phyloP scores from a whole-genome alignment of 2,113 vertebrate species.

The Hylia prasina region DNA sequence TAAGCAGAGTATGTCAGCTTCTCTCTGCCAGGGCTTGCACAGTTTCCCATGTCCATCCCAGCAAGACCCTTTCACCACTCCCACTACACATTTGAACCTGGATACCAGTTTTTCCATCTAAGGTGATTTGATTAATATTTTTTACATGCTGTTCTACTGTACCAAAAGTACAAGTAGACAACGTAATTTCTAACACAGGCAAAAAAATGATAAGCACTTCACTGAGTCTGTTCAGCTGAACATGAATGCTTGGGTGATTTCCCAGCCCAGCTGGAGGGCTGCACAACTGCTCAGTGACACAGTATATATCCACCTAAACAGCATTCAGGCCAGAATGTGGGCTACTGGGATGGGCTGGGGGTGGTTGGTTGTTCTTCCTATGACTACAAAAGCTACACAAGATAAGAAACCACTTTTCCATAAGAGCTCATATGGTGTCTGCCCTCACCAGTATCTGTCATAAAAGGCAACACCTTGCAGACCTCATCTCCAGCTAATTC shows the following conservation, averaged over 20 bases:
- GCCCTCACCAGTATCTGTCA: neutral
- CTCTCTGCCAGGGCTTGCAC: neutral
- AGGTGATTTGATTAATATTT: neutral
- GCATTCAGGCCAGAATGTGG: neutral
- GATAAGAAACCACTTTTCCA: neutral
- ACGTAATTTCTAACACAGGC: neutral
- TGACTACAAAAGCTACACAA: neutral
- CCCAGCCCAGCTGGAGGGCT: neutral
- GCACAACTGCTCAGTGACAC: neutral
- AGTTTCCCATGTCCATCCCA: neutral
- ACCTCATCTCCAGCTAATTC: neutral
- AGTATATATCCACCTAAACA: neutral
- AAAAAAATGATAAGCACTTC: neutral
- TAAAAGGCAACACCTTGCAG: rapidly evolving
- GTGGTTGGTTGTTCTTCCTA: neutral
- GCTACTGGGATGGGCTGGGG: neutral
- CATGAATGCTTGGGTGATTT: neutral
- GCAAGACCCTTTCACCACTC: neutral
- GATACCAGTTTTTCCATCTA: neutral
- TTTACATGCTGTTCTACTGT: neutral
- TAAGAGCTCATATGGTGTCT: neutral
- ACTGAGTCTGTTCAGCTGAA: neutral
- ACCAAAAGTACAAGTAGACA: neutral
- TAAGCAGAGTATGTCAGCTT: neutral
- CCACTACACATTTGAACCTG: neutral